A percentile compares a stretch with the other conserved stretches of the same genome.
phyloP scores from a whole-genome alignment of 2,888 invertebrate species.

The Stomorhina lunata region DNA sequence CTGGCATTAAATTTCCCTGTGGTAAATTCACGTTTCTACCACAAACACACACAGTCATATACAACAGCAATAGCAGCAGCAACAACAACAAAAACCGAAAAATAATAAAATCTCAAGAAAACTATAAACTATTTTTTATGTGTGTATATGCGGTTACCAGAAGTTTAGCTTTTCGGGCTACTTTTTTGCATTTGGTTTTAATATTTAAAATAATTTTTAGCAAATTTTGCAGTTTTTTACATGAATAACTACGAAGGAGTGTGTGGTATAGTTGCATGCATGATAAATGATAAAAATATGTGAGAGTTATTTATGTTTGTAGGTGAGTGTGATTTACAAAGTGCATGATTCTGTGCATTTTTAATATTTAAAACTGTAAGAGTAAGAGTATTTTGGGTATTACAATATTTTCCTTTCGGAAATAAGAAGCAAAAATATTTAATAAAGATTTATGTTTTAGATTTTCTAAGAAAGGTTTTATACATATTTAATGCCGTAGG shows the following conservation, averaged over 20 bases:
- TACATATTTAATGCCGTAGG: too few relatives aligned
- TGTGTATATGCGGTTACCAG: slow-evolving; percentile 32
- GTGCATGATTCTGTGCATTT: slow-evolving; percentile 34
- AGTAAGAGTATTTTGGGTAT: neutral
- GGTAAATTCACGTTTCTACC: slow-evolving; percentile 1
- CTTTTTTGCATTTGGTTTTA: slow-evolving; percentile 10
- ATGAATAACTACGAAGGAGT: neutral
- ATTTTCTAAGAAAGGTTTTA: too few relatives aligned
- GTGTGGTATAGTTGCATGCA: neutral
- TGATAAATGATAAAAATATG: slow-evolving; percentile 40
- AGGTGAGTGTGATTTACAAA: neutral
- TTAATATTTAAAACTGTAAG: slow-evolving; percentile 26
- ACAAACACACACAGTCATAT: neutral
- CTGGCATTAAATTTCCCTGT: slow-evolving; percentile 31
- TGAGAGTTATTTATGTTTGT: slow-evolving; percentile 15
- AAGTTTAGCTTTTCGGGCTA: slow-evolving; percentile 15
- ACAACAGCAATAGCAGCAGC: neutral
- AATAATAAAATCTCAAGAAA: slow-evolving; percentile 49
- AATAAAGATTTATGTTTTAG: slow-evolving; percentile 44
- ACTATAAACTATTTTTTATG: slow-evolving; percentile 51
- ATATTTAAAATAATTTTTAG: slow-evolving; percentile 53
- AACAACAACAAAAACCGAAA: neutral
- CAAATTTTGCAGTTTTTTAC: slow-evolving; percentile 46
- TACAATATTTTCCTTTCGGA: neutral
- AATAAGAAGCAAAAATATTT: slow-evolving; percentile 8